Base-by-base conservation (phyloP, 1,140 invertebrate genomes). In the Babylonia areolata region DNA sequence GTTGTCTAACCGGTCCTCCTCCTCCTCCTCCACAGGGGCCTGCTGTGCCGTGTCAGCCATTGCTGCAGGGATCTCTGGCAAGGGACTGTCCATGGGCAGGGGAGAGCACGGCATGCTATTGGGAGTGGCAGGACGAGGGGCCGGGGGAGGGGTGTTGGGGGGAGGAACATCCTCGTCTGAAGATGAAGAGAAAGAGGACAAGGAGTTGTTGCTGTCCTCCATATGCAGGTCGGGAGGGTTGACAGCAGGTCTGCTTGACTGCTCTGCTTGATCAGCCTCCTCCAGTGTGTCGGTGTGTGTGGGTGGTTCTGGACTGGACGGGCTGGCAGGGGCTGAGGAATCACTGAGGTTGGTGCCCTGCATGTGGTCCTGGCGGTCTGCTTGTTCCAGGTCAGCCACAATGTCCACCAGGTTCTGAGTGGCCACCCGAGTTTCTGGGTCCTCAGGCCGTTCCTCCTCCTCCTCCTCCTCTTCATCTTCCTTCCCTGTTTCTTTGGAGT, bases 341-440 rank as follows among this genome's bases (percentile, higher is more conserved):
- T 86, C 85, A 58, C 81, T 86, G 69, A 81, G 85, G 46, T 82
- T 75, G 87, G 87, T 80, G 89, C 88, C 28, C 51, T 89, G 73
- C 39, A 88, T 88, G 85, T 81, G 90, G 23, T 87, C 89, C 40
- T 87, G 86, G 84, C 83, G 90, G 17, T 88, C 89, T 35, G 89
- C 87, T 42, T 79, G 84, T 86, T 85, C 73, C 46, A 83, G 86
- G 90, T 82, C 91, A 80, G 87, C 88, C 79, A 87, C 86, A 84
- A 84, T 84, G 39, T 73, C 58, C 0, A 69, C 82, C n/a, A 84
- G 23, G 42, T 88, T 87, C 73, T 90, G 84, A 35, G 87, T 73
- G 20, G 87, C 90, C 33, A 90, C 88, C 31, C 90, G 88, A 23
- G 93, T 91, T 46, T 93, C 94, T 79, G 94, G 92, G 42, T 93